Base-by-base conservation (phyloP, 1,140 invertebrate species). In the Geopemphigus sp. region DNA sequence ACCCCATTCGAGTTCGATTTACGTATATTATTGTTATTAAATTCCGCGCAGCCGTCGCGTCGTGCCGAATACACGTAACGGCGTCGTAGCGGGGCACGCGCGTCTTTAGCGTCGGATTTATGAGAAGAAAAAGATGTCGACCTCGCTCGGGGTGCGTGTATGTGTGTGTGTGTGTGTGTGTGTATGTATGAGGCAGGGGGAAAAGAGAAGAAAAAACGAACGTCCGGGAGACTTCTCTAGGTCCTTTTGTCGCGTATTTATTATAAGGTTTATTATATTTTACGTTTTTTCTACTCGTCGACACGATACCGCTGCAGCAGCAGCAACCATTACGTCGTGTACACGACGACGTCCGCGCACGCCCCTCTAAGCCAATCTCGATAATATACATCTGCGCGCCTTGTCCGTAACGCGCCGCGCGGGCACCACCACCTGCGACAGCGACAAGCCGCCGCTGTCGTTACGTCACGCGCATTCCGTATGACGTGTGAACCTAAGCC, bases 311-410 rank as follows among this genome's bases (percentile, higher is more conserved):
- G n/a, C n/a, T n/a, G n/a, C n/a, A n/a, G n/a, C n/a, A n/a, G n/a
- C n/a, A n/a, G n/a, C n/a, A n/a, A n/a, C n/a, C n/a, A n/a, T n/a
- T n/a, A n/a, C n/a, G n/a, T n/a, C n/a, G n/a, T n/a, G n/a, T n/a
- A n/a, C n/a, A 39, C 32, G 32, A 39, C 32, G 32, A 39, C 32
- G 32, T 39, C 32, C 32, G 32, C 8, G 32, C 61, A 12, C 47
- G 47, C 57, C 57, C 74, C 74, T 57, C 74, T 63, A 63, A 78
- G 74, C 74, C 74, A 63, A 78, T 78, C 74, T 78, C 32, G 47
- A 78, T 39, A 8, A 39, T 39, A 39, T 8, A 78, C 63, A 57
- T 78, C 57, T 57, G 32, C 57, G 26, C 74, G 57, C 29, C n/a
- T n/a, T n/a, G n/a, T n/a, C n/a, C n/a, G n/a, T n/a, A n/a, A n/a